A percentile compares a stretch with the other conserved stretches of the same genome.
Conservation (phyloP, 2,797 vertebrate species). For the Limnodromus scolopaceus region DNA sequence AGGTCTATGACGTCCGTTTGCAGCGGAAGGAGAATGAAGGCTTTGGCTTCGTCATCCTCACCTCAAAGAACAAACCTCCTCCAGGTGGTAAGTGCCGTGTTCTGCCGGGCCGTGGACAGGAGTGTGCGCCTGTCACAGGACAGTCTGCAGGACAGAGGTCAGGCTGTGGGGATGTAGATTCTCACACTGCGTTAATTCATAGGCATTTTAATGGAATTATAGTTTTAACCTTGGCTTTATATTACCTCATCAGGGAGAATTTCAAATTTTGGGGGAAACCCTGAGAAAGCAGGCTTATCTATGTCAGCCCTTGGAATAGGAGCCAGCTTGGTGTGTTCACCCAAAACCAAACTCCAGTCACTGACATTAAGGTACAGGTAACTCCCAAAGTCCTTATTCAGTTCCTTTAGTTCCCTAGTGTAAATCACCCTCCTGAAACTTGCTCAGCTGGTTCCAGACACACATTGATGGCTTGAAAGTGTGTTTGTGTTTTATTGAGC, state of each 20-base stretch:
- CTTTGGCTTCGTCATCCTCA: conserved; percentile 98
- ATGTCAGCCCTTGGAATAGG: not conserved
- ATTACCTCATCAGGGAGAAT: not conserved
- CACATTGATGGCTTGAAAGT: not conserved
- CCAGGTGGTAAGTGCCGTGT: conserved; percentile 86
- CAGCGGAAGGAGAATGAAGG: conserved; percentile 94
- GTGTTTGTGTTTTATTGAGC: not conserved
- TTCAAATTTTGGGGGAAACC: not conserved
- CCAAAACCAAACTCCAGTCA: not conserved
- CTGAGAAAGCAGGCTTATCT: not conserved
- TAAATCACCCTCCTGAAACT: not conserved
- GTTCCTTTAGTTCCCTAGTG: not conserved
- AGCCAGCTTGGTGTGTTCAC: not conserved
- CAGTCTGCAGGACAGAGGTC: not conserved
- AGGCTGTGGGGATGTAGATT: not conserved
- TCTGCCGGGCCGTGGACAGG: too few species aligned
- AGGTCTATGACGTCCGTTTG: conserved; percentile 89
- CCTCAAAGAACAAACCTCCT: conserved; percentile 95
- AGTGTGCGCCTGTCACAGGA: not conserved
- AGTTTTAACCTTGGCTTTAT: not conserved
- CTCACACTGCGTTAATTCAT: not conserved
- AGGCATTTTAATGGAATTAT: not conserved
- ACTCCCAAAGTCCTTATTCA: not conserved
- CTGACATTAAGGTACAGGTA: not conserved
- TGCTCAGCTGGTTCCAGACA: not conserved